phyloP scores from a whole-genome alignment of 2,797 vertebrate genomes.

The Sciurus vulgaris region DNA sequence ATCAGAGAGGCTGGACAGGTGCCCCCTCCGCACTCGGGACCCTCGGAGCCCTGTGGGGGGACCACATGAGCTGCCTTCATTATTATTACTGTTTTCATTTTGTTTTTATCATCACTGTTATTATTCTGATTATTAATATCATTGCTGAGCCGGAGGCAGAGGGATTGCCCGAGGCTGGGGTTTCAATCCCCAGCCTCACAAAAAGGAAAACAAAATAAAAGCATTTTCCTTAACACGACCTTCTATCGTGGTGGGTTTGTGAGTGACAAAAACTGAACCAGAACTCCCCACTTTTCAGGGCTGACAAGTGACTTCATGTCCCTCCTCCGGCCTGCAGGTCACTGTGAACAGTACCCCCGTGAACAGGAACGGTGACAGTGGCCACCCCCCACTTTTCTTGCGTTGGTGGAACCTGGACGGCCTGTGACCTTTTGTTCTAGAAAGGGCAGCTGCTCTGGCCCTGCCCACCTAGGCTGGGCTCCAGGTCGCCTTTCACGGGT shows the following conservation, averaged over 20 bases:
- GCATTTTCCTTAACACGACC: background rate
- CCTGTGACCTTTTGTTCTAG: background rate
- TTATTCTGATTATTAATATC: background rate
- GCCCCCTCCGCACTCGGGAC: background rate
- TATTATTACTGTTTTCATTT: background rate
- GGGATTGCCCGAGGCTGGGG: background rate
- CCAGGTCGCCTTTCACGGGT: background rate
- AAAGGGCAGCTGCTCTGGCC: background rate
- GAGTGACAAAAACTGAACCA: background rate
- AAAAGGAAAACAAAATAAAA: background rate
- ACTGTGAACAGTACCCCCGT: background rate
- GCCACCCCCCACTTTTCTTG: fast-evolving
- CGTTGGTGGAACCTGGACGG: background rate
- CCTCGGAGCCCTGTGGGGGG: too few species aligned
- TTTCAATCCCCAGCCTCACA: background rate
- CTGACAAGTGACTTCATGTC: background rate
- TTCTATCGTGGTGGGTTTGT: background rate
- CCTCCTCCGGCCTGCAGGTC: background rate
- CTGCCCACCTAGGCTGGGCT: background rate
- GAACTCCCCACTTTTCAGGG: background rate
- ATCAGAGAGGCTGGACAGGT: fast-evolving
- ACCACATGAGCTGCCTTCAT: background rate
- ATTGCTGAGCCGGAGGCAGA: background rate
- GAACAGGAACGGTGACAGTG: too few species aligned
- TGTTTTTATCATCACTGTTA: background rate